Evolutionary conservation across 2,888 invertebrate species (phyloP).

Genomic region (Heliothis peltigera): DNA sequence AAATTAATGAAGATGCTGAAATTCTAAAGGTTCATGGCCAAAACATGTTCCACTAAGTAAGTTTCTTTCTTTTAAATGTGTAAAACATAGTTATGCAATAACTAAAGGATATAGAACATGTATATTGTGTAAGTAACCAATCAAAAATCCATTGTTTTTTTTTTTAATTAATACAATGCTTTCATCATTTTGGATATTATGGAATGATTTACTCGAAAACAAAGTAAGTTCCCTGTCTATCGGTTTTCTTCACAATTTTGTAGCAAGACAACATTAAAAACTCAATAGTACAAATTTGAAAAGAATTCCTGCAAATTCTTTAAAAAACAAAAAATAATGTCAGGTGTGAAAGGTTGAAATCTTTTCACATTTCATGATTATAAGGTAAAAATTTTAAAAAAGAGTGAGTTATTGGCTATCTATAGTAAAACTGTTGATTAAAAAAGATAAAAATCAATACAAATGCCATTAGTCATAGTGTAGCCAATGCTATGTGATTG

Average conservation of each 20-base stretch:
- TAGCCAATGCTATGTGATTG: conserved; percentile 19
- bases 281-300: not conserved
- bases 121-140: no score
- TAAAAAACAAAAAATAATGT: not conserved
- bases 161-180: no score
- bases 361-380: conserved; percentile 10
- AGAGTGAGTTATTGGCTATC: conserved; percentile 25
- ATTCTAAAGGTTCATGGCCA: not conserved
- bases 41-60: not conserved
- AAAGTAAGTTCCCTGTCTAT: conserved; percentile 9
- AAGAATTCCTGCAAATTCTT: not conserved
- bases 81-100: conserved; percentile 15
- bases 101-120: no score
- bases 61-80: not conserved
- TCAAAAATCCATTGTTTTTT: no score
- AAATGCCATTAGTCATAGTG: conserved; percentile 39
- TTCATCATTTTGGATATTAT: no score
- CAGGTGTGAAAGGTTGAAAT: no score
- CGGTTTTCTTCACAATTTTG: not conserved
- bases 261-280: not conserved
- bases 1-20: conserved; percentile 21
- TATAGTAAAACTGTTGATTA: conserved; percentile 6
- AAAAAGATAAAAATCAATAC: conserved; percentile 37
- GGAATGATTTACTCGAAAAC: conserved; percentile 27
- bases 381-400: not conserved